phyloP scores from a whole-genome alignment of 2,888 invertebrate genomes.

The Conchocele bisecta region DNA sequence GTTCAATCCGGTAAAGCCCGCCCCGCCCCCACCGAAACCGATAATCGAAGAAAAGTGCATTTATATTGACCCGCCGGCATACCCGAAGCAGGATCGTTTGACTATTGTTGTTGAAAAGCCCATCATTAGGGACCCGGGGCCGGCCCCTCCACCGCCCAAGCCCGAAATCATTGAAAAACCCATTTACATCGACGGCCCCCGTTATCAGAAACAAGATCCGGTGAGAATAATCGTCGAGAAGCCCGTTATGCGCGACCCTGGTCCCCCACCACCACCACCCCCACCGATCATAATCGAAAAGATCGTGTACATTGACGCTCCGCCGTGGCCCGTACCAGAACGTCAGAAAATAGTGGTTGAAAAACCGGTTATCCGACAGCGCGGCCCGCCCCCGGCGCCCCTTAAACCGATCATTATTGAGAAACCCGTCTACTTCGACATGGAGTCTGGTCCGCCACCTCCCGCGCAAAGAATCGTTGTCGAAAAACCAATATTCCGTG shows the following conservation, averaged over 20 bases:
- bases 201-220: constrained; percentile 42
- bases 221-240: constrained; percentile 50
- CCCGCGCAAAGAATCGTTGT: constrained; percentile 39
- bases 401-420: constrained; percentile 45
- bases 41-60: constrained; percentile 38
- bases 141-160: constrained; percentile 36
- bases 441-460: constrained; percentile 15
- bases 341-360: constrained; percentile 48
- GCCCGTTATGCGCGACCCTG: constrained; percentile 36
- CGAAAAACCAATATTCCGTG: constrained; percentile 41
- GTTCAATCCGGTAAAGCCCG: constrained; percentile 39
- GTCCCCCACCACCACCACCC: constrained; percentile 47
- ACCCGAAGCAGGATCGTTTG: constrained; percentile 32
- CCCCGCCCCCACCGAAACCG: constrained; percentile 37
- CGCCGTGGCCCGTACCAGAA: constrained; percentile 49
- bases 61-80: constrained; percentile 40
- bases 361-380: constrained; percentile 43
- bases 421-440: constrained; percentile 47
- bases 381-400: constrained; percentile 22
- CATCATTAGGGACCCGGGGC: constrained; percentile 35
- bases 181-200: constrained; percentile 22
- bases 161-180: constrained; percentile 44
- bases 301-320: constrained; percentile 43
- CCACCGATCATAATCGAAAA: constrained; percentile 50
- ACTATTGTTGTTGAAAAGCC: constrained; percentile 49